These are phyloP conservation scores for Heliconius melpomene DNA, from an alignment of 1,140 invertebrate genomes.

Conservation along the genomic window DNA sequence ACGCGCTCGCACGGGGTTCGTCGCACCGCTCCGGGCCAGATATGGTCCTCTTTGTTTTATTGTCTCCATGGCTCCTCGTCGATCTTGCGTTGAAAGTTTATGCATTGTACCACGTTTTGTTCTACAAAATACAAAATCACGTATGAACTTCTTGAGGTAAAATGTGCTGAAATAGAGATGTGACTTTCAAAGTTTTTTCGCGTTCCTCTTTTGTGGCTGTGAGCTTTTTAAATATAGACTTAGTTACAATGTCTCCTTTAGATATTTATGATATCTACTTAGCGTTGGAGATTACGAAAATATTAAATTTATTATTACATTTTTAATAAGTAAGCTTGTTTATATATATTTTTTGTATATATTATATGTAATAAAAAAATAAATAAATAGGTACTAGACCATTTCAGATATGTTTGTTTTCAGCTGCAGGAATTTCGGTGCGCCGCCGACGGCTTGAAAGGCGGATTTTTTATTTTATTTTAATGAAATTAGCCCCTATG, in stretches of 20 bases:
- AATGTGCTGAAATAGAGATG: constrained; percentile 66
- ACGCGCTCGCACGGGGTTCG: constrained; percentile 46
- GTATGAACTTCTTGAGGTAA: constrained; percentile 76
- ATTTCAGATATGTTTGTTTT: too few species aligned
- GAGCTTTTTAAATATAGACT: background rate
- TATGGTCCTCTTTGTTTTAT: constrained; percentile 79
- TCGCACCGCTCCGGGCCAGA: constrained; percentile 65
- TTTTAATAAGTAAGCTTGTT: too few species aligned
- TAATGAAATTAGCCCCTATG: too few species aligned
- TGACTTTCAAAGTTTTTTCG: constrained; percentile 40
- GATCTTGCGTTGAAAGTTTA: constrained; percentile 80
- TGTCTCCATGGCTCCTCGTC: constrained; percentile 76
- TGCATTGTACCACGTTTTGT: constrained; percentile 80
- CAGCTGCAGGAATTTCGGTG: too few species aligned
- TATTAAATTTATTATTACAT: too few species aligned
- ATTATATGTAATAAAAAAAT: background rate
- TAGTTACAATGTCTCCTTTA: constrained; percentile 1
- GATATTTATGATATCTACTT: background rate
- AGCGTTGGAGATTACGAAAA: background rate
- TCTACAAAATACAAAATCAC: constrained; percentile 76
- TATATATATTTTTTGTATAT: too few species aligned
- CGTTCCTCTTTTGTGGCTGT: constrained; percentile 29
- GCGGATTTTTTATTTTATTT: too few species aligned
- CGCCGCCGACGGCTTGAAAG: too few species aligned
- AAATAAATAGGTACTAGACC: too few species aligned